Conservation (phyloP, 2,113 vertebrate genomes). For the Trematocara macrostoma region DNA sequence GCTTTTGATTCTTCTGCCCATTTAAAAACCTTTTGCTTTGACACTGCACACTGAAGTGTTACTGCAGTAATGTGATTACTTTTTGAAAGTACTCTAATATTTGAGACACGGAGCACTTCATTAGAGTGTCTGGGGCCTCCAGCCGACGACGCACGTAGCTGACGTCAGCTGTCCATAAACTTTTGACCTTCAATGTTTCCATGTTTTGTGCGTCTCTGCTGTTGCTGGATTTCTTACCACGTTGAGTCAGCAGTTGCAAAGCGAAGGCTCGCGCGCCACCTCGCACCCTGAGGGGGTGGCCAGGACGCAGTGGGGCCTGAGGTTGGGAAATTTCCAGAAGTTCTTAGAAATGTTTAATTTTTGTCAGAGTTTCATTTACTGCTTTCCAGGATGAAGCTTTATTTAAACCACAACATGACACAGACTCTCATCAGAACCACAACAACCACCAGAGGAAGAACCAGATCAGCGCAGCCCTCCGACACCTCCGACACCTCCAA, state of each 20-base stretch:
- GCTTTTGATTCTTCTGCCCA: neutral
- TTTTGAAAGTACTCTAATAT: neutral
- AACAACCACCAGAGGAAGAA: neutral
- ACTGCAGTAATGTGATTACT: neutral
- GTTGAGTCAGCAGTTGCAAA: neutral
- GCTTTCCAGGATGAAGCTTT: neutral
- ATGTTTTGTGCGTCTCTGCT: neutral
- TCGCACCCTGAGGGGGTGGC: neutral
- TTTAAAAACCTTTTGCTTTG: neutral
- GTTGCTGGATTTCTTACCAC: neutral
- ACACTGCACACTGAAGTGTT: neutral
- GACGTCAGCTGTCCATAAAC: neutral
- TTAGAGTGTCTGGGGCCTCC: neutral
- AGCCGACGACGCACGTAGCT: neutral
- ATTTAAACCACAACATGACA: conserved; percentile 24
- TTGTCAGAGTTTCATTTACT: conserved; percentile 35
- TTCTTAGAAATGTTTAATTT: neutral
- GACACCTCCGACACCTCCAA: neutral
- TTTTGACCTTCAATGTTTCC: neutral
- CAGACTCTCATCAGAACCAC: neutral
- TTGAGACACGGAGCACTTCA: neutral
- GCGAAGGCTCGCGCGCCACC: neutral
- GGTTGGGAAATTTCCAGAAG: neutral
- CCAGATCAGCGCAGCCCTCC: neutral
- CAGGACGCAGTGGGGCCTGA: neutral